phyloP scores from a whole-genome alignment of 2,797 vertebrate species.

The Anguilla marmorata region DNA sequence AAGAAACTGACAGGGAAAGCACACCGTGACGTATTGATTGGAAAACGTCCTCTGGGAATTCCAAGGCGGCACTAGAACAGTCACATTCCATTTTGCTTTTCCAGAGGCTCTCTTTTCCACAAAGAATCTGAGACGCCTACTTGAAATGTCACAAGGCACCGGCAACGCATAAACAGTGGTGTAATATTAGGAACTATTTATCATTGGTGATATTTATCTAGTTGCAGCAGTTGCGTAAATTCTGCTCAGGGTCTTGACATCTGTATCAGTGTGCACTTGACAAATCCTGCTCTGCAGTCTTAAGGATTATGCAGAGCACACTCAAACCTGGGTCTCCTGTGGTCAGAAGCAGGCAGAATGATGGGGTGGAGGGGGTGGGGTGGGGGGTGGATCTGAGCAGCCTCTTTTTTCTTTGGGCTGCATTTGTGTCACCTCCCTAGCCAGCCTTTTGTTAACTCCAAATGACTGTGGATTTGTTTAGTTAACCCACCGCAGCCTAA shows the following conservation, averaged over 20 bases:
- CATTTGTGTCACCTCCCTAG: slow-evolving; percentile 44
- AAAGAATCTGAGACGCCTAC: neutral
- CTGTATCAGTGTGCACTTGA: neutral
- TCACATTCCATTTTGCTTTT: neutral
- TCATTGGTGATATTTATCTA: neutral
- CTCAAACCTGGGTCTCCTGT: neutral
- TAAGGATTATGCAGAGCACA: neutral
- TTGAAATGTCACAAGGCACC: neutral
- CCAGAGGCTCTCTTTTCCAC: neutral
- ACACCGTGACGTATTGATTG: slow-evolving; percentile 5
- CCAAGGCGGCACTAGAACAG: neutral
- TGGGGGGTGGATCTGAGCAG: slow-evolving; percentile 39
- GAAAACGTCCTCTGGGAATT: neutral
- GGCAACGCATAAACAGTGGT: neutral
- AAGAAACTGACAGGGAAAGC: neutral
- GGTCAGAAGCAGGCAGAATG: neutral
- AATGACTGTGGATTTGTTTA: slow-evolving; percentile 67
- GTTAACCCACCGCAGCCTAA: slow-evolving; percentile 65
- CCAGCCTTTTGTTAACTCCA: slow-evolving; percentile 60
- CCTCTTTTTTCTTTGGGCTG: slow-evolving; percentile 38
- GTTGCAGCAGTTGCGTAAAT: neutral
- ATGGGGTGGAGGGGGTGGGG: slow-evolving; percentile 26
- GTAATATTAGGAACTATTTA: neutral
- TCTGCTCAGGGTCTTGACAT: neutral
- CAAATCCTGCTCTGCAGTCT: neutral